These are phyloP conservation scores for Chloropsis cyanopogon DNA, from an alignment of 2,113 vertebrate species.

Conservation along the genomic window DNA sequence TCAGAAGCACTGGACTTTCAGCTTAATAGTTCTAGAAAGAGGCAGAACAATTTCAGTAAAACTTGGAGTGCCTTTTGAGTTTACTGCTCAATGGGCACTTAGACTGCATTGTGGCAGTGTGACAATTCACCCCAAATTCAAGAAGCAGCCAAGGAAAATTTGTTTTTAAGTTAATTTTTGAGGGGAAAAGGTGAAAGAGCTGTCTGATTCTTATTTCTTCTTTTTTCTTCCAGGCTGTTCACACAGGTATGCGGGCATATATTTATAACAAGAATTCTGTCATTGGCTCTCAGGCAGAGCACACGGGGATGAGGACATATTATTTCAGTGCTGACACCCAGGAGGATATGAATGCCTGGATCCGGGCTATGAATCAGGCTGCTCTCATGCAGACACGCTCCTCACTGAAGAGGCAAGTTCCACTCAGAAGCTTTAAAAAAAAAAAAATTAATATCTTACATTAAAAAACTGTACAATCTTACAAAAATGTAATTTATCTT, in stretches of 20 bases:
- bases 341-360: conserved; percentile 97
- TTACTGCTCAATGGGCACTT: neutral
- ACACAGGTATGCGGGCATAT: conserved; percentile 94
- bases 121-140: neutral
- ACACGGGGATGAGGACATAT: conserved; percentile 95
- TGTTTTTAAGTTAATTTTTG: neutral
- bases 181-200: accelerated
- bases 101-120: neutral
- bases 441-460: neutral
- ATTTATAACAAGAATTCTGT: conserved; percentile 91
- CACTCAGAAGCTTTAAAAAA: neutral
- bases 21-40: neutral
- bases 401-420: conserved; percentile 86
- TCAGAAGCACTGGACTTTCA: neutral
- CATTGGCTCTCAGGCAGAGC: conserved; percentile 90
- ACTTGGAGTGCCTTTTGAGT: neutral
- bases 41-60: neutral
- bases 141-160: neutral
- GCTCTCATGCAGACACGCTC: conserved; percentile 90
- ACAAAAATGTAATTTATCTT: neutral
- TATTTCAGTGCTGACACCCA: conserved; percentile 97
- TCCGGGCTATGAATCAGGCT: conserved; percentile 95
- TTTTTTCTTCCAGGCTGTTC: conserved; percentile 81
- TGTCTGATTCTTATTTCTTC: neutral
- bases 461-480: neutral